Evolutionary conservation across 92 coral and sea anemone species (phyloP), one percentile per base, ranked within the genome.

Genomic region (Hydrozoanthus gracilis): DNA sequence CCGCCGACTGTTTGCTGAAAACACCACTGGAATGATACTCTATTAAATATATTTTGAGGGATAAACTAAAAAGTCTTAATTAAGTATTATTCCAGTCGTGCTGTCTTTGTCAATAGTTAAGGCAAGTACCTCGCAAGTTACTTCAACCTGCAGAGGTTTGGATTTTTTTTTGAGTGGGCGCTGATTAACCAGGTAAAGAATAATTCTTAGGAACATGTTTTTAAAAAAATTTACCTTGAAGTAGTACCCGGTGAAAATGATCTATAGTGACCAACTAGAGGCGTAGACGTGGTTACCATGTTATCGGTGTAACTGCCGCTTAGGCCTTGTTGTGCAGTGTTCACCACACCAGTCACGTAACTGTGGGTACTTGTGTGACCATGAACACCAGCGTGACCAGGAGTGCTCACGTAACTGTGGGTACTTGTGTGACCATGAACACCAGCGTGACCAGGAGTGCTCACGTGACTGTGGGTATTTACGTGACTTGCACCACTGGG

Each of bases 221-320:
- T 46, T 16, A 2, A 4, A 9, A n/a, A 17, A 27, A 16, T 7
- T 11, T 48, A 66, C 85, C 61, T 80, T 64, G 35, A 51, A 13
- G 5, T 70, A 64, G 9, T 48, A 6, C 55, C 62, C 9, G 60
- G 14, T 3, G 83, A 18, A 51, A 80, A 80, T 10, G 58, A 14
- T 62, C 56, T 79, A 9, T 5, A 7, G 7, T 27, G 84, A 62
- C 55, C 84, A 45, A 9, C 4, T 15, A 46, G 5, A 17, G 74
- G 85, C 10, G 85, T 80, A 47, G 85, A 80, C 60, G 85, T 80
- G 12, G 70, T 74, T 16, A 70, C 18, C 12, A 80, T 64, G 47
- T 52, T 67, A 45, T 66, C 85, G 45, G 74, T 64, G 11, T 80
- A 66, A 17, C 45, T 70, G 4, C 6, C 73, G 13, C n/a, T 70